phyloP scores from a whole-genome alignment of 2,113 vertebrate species.

The Paradisaea rubra region DNA sequence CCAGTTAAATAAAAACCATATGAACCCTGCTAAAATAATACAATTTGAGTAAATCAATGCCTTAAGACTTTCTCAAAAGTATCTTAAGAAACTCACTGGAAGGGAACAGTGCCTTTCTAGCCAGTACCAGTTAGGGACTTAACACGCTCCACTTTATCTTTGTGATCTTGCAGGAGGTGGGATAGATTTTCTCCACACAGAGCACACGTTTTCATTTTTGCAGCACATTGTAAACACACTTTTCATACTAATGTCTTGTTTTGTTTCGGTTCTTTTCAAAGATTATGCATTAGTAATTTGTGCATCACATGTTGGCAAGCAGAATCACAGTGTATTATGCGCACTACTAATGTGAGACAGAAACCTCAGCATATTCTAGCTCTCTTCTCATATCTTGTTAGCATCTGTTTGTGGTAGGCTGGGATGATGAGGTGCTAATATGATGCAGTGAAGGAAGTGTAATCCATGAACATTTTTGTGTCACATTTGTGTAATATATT shows the following conservation, averaged over 20 bases:
- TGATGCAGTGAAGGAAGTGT: constrained; percentile 63
- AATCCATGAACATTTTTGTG: constrained; percentile 67
- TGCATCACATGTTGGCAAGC: constrained; percentile 1
- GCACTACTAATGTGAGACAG: constrained; percentile 42
- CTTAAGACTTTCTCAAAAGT: not conserved
- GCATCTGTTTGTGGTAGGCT: constrained; percentile 64
- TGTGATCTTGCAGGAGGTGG: not conserved
- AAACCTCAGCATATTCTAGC: constrained; percentile 10
- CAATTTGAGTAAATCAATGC: not conserved
- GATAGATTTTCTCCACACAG: not conserved
- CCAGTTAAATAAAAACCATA: constrained; percentile 3
- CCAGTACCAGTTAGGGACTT: not conserved
- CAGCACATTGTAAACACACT: constrained; percentile 23
- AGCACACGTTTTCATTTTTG: not conserved
- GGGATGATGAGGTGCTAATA: constrained; percentile 69
- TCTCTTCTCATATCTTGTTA: constrained; percentile 57
- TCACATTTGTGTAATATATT: constrained; percentile 67
- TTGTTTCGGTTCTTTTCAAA: not conserved
- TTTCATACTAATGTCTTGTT: constrained; percentile 19
- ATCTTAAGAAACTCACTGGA: not conserved
- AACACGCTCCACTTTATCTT: not conserved
- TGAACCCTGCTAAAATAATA: not conserved
- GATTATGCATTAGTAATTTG: constrained; percentile 38
- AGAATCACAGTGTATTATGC: not conserved
- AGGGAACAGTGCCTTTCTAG: not conserved